Evolutionary conservation across 2,888 invertebrate genomes (phyloP).

Genomic region (Brenthis daphne): DNA sequence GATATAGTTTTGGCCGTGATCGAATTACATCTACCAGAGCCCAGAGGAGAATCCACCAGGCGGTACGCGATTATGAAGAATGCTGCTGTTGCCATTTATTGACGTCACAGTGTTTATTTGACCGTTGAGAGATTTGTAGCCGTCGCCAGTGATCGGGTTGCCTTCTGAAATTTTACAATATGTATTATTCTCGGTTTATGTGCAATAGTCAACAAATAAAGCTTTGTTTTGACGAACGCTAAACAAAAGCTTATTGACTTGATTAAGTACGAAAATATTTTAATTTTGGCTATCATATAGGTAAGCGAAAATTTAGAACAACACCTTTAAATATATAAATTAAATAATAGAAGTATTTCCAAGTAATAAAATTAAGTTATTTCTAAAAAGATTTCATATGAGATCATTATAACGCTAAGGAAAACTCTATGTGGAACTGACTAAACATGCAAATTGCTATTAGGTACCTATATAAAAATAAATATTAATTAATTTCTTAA

Average conservation of each 20-base stretch:
- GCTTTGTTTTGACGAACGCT: constrained; percentile 1
- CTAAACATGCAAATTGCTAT: too few relatives aligned
- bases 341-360: too few relatives aligned
- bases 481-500: neutral
- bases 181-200: neutral
- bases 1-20: constrained; percentile 42
- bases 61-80: constrained; percentile 83
- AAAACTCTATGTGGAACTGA: too few relatives aligned
- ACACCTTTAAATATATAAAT: too few relatives aligned
- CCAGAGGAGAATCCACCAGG: constrained; percentile 87
- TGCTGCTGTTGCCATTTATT: constrained; percentile 68
- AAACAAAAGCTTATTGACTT: neutral
- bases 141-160: constrained; percentile 83
- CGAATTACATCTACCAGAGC: constrained; percentile 82
- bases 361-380: too few relatives aligned
- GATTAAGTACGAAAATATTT: too few relatives aligned
- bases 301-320: too few relatives aligned
- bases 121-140: constrained; percentile 82
- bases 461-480: too few relatives aligned
- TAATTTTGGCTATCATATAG: too few relatives aligned
- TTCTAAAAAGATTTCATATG: too few relatives aligned
- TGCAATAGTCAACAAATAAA: neutral
- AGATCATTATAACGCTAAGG: too few relatives aligned
- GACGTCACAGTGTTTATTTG: constrained; percentile 80
- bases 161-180: constrained; percentile 71